phyloP scores from a whole-genome alignment of 1,140 invertebrate genomes.

The Archivesica marissinica region DNA sequence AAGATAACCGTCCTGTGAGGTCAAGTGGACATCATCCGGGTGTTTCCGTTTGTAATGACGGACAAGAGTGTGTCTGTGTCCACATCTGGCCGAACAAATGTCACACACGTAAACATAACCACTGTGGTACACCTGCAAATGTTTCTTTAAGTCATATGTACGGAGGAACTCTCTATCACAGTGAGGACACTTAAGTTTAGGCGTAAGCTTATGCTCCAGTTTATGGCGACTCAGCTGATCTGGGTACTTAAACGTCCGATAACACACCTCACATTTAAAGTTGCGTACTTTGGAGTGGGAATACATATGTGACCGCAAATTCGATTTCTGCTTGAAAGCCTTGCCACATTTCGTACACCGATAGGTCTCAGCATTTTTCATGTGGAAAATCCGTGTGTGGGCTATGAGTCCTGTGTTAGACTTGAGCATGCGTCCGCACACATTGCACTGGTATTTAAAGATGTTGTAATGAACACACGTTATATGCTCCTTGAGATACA shows the following conservation, averaged over 20 bases:
- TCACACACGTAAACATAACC: constrained; percentile 84
- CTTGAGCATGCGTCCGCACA: constrained; percentile 84
- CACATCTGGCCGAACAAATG: constrained; percentile 82
- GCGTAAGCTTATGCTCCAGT: constrained; percentile 80
- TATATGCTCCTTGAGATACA: constrained; percentile 84
- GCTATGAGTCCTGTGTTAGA: constrained; percentile 85
- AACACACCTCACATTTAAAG: constrained; percentile 81
- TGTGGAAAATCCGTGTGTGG: constrained; percentile 83
- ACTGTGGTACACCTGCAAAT: constrained; percentile 83
- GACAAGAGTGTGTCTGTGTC: constrained; percentile 83
- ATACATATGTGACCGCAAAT: constrained; percentile 83
- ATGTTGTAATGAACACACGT: constrained; percentile 83
- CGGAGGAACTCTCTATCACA: constrained; percentile 85
- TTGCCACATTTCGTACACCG: constrained; percentile 85
- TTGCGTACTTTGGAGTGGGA: constrained; percentile 80
- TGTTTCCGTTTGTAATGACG: constrained; percentile 85
- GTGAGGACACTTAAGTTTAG: constrained; percentile 76
- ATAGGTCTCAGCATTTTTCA: constrained; percentile 80
- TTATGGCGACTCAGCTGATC: constrained; percentile 84
- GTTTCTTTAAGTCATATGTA: constrained; percentile 83
- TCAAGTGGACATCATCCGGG: constrained; percentile 68
- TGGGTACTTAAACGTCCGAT: constrained; percentile 82
- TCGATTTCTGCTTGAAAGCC: constrained; percentile 84
- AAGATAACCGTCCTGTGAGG: constrained; percentile 71
- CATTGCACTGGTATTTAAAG: constrained; percentile 82